Percentiles rank a stretch among this genome's conserved stretches.
phyloP scores from a whole-genome alignment of 2,113 vertebrate species.

The Hydropotes inermis region DNA sequence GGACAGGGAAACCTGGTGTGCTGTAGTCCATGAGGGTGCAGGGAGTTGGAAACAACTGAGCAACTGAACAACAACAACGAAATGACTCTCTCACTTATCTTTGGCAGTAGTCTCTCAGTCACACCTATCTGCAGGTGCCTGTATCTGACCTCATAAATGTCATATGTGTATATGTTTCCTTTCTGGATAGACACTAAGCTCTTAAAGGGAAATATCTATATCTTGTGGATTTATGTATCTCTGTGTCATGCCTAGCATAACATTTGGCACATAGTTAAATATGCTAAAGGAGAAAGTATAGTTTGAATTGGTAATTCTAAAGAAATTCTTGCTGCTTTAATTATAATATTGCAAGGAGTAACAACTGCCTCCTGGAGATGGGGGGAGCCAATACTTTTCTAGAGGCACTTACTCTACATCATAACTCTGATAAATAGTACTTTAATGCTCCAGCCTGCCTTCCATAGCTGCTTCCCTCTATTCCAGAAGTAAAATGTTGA shows the following conservation, averaged over 20 bases:
- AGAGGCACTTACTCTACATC: not conserved
- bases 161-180: not conserved
- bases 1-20: not conserved
- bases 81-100: not conserved
- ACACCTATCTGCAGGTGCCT: not conserved
- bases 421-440: not conserved
- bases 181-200: not conserved
- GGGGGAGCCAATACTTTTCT: not conserved
- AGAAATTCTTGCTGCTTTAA: not conserved
- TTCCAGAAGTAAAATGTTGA: not conserved
- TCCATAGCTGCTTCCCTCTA: not conserved
- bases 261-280: not conserved
- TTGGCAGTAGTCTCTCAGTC: not conserved
- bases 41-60: not conserved
- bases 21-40: not conserved
- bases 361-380: not conserved
- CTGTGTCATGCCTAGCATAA: not conserved
- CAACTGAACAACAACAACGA: not conserved
- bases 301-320: not conserved
- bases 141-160: not conserved
- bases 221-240: not conserved
- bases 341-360: constrained; percentile 8
- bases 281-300: not conserved
- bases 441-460: not conserved
- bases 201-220: not conserved